Conservation (phyloP, 2,797 vertebrate species). For the Sebastes oblongus region DNA sequence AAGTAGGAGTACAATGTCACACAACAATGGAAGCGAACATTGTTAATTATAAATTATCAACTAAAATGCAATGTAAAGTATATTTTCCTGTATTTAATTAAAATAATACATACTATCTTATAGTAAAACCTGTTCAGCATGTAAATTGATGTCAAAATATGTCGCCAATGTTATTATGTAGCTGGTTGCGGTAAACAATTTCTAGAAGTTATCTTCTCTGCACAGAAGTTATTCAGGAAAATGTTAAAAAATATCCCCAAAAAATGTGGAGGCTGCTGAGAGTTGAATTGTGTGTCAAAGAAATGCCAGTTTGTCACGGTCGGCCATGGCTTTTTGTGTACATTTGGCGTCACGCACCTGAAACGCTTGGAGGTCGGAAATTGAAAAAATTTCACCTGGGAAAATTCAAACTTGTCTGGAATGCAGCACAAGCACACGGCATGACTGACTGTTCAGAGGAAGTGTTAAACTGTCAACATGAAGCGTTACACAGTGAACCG, state of each 20-base stretch:
- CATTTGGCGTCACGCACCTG: no score
- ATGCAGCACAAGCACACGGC: not conserved
- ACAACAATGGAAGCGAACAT: no score
- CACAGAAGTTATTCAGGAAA: not conserved
- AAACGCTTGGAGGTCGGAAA: not conserved
- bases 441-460: not conserved
- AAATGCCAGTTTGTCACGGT: not conserved
- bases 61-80: no score
- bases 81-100: no score
- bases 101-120: no score
- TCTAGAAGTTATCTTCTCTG: not conserved
- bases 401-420: not conserved
- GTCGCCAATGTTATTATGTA: not conserved
- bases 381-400: not conserved
- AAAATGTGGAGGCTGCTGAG: not conserved
- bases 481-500: not conserved
- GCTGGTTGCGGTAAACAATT: not conserved
- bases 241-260: not conserved
- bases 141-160: no score
- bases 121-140: no score
- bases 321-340: not conserved
- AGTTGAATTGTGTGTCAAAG: not conserved
- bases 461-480: not conserved
- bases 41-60: no score
- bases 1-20: no score